Base-by-base conservation (phyloP, 2,797 vertebrate genomes). In the Chelon labrosus region DNA sequence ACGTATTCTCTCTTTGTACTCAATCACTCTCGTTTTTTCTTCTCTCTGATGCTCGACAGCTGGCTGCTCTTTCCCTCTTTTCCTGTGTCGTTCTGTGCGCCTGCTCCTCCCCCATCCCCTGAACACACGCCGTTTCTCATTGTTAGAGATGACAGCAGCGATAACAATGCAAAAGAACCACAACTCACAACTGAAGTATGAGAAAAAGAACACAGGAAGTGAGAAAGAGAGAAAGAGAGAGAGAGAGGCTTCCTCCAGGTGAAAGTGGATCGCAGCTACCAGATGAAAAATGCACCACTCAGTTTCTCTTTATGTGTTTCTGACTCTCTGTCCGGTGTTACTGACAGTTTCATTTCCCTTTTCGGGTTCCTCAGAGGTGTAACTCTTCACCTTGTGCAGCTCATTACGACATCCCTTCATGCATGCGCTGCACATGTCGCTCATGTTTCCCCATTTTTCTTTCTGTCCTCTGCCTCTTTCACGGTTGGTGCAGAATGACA, bases 41-140 rank as follows among this genome's bases (percentile, higher is more conserved):
- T 79, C 7, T 79, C 88, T 91, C 71, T 83, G 82, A 85, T 58
- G 83, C 86, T 82, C 77, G 80, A 81, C 89, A 91, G 89, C 91
- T 89, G 89, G 88, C 84, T 82, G 86, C 67, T 92, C 87, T 81
- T 86, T 89, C 81, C 91, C 70, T 92, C 79, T 90, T 91, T 88
- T 86, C 88, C 88, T 90, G 88, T 88, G 82, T 84, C 53, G 53
- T 71, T 88, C 73, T 81, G 58, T 77, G 66, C 73, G 87, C 84
- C 73, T 64, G 82, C 83, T 89, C 92, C 90, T 88, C 91, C 93
- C 92, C 91, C 91, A 82, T 65, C 83, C 75, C 83, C 64, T 65
- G 70, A 90, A 85, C 91, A 79, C 91, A 93, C 89, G 88, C 87
- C 89, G 91, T 93, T 92, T 91, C 70, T 93, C 90, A 92, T 92